A percentile compares a stretch with the other conserved stretches of the same genome.
phyloP scores from a whole-genome alignment of 2,888 invertebrate species.

The Ornithoptera alexandrae region DNA sequence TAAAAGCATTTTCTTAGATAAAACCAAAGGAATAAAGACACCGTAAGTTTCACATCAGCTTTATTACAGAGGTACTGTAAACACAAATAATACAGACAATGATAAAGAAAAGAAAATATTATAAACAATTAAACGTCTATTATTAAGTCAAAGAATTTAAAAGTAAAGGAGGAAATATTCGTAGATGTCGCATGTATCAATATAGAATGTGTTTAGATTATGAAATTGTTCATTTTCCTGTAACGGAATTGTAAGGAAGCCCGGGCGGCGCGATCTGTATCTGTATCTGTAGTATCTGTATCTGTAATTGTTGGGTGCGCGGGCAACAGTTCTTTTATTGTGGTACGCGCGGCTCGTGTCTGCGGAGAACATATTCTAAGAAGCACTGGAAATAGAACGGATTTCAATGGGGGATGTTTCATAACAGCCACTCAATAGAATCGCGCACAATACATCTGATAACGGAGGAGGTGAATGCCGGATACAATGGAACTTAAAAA shows the following conservation, averaged over 20 bases:
- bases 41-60: too few relatives aligned
- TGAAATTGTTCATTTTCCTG: background rate
- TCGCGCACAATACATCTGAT: conserved; percentile 21
- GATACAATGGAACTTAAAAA: conserved; percentile 15
- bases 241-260: background rate
- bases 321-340: background rate
- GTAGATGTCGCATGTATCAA: too few relatives aligned
- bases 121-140: too few relatives aligned
- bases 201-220: background rate
- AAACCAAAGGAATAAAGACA: too few relatives aligned
- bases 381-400: conserved; percentile 23
- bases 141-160: too few relatives aligned
- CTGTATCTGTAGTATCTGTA: background rate
- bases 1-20: too few relatives aligned
- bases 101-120: too few relatives aligned
- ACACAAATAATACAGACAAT: too few relatives aligned
- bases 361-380: conserved; percentile 14
- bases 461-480: conserved; percentile 20
- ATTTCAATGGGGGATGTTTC: conserved; percentile 20
- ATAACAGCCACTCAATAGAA: conserved; percentile 24
- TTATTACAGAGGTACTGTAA: too few relatives aligned
- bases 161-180: too few relatives aligned
- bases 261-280: background rate
- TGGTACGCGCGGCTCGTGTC: conserved; percentile 8
- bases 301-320: conserved; percentile 5